Base-by-base conservation (phyloP, 2,888 invertebrate species). In the Pteria penguin region DNA sequence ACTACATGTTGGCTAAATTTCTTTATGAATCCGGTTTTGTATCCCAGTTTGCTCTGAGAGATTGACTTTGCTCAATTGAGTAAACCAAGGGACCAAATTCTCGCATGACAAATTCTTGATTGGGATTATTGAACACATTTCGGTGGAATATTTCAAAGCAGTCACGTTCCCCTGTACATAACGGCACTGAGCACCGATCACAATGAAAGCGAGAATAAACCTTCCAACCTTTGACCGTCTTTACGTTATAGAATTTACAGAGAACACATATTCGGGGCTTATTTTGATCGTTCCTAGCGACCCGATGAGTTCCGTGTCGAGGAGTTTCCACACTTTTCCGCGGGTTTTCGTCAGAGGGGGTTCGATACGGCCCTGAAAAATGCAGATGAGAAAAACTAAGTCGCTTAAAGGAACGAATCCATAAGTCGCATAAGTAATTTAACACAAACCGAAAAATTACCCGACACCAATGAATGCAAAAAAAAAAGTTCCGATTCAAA, bases 141-240 rank as follows among this genome's bases (percentile, higher is more conserved):
- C 55, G 63, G 29, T 77, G 76, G 36, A 68, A 77, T 26, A 57
- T 29, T 45, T 58, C 69, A 66, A 77, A 77, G 63, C 76, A 77
- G n/a, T 73, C 57, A 0, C 69, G 26, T 29, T 69, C 66, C 27
- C 73, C 73, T 24, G 69, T 69, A 54, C 76, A 77, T 2, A 77
- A 31, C 11, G 65, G 65, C 3, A 73, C 72, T 4, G 68, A 33
- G 63, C 76, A 77, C 22, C 26, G 36, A 22, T 57, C 52, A 66
- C 76, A 77, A 31, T 77, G 72, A 58, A 62, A 77, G 18, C 72
- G 33, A 2, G 76, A 73, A 54, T 65, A 72, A 22, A 65, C 72
- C 32, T 72, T 72, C 72, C 72, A 72, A 4, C 72, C 72, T 57
- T 72, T 72, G 55, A 36, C 57, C 57, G 72, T 72, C 72, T 57